Evolutionary conservation across 2,797 vertebrate species (phyloP), one percentile per base, ranked within the genome.

Genomic region (Erethizon dorsatum): DNA sequence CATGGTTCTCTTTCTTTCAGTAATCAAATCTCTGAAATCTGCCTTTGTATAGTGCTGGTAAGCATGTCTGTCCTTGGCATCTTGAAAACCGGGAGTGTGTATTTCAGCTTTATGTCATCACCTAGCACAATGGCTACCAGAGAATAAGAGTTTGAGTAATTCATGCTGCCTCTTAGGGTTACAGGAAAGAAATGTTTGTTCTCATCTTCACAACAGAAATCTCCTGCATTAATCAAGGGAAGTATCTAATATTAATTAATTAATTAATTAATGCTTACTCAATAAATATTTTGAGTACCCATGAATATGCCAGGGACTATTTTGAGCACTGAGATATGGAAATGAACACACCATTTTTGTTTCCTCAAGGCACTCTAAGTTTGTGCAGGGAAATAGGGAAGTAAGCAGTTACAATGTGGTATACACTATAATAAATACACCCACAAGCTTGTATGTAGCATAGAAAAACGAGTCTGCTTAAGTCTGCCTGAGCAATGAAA

Each of bases 211-310:
- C 26, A 83, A 52, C 83, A 89, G 52, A 90, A 93, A 84, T 91
- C 2, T 45, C 28, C n/a, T n/a, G 93, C 50, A 78, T 90, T 91
- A 94, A 94, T 96, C 96, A 93, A 71, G 9, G n/a, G 6, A 91
- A 63, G 14, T 54, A 52, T 2, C 87, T 80, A 61, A 79, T 69
- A 86, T 45, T 26, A 75, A 88, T 37, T 75, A 75, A 88, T 50
- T 95, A 28, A 85, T 83, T 85, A 33, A 94, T 94, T 57, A 50
- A 84, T 50, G 37, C 20, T 59, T n/a, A 93, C 47, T 59, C 45
- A 77, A 84, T 96, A 96, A 94, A 86, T 88, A 93, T 95, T 94
- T 87, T 71, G 47, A 87, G 79, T 61, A 82, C 22, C 61, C 95
- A 87, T 17, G 31, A 91, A 87, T 91, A 95, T 95, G 77, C 47